Percentiles rank a stretch among this genome's conserved stretches.
phyloP scores from a whole-genome alignment of 2,888 invertebrate species.

The Electrophaes corylata region DNA sequence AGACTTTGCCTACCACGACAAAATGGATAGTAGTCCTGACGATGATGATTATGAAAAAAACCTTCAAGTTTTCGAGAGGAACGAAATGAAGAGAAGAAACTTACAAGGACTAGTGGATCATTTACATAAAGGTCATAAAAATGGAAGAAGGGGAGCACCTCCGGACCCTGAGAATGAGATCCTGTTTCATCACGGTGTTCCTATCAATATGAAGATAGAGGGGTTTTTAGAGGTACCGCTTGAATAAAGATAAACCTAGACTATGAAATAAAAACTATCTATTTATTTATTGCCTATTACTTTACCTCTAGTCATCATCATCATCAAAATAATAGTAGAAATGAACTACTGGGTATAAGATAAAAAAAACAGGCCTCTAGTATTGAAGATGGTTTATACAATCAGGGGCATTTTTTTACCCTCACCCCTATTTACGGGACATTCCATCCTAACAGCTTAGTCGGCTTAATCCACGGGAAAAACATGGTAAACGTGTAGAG shows the following conservation, averaged over 20 bases:
- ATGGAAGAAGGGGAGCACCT: constrained; percentile 15
- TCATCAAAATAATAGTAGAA: too few species aligned
- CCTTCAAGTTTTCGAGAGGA: constrained; percentile 43
- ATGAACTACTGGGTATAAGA: too few species aligned
- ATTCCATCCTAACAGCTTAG: too few species aligned
- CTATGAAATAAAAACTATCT: neutral
- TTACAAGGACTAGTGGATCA: constrained; percentile 22
- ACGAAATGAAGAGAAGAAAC: constrained; percentile 26
- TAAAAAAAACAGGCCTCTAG: too few species aligned
- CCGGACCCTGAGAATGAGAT: constrained; percentile 46
- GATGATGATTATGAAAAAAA: constrained; percentile 46
- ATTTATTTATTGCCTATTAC: too few species aligned
- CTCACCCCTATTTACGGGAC: too few species aligned
- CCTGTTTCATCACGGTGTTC: constrained; percentile 59
- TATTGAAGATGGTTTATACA: too few species aligned
- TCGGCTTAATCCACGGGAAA: too few species aligned
- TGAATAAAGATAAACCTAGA: constrained; percentile 7
- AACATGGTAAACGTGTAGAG: too few species aligned
- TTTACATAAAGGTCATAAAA: constrained; percentile 2
- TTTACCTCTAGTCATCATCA: too few species aligned
- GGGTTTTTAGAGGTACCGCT: constrained; percentile 57
- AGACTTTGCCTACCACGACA: constrained; percentile 50
- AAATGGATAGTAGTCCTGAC: constrained; percentile 35
- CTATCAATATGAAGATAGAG: constrained; percentile 55
- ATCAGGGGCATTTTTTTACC: too few species aligned